These are phyloP conservation scores for Cryptoblepharus egeriae DNA, from an alignment of 2,797 vertebrate species.

Conservation along the genomic window DNA sequence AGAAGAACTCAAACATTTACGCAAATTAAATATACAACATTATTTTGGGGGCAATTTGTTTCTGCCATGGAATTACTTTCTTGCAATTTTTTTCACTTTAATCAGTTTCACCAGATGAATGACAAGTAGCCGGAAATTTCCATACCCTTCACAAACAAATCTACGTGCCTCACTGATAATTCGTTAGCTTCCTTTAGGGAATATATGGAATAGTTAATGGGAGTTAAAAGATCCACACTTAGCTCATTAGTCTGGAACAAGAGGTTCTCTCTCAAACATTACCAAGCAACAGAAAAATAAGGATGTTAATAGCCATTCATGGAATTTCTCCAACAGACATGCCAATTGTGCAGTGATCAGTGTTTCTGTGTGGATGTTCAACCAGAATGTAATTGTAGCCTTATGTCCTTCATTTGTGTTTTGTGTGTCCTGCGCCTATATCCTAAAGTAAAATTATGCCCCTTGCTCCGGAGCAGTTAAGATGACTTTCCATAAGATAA, in stretches of 20 bases:
- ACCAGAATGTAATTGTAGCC: not conserved
- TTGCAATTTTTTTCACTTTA: conserved; percentile 22
- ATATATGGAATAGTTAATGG: conserved; percentile 5
- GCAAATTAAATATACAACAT: conserved; percentile 36
- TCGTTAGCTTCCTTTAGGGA: conserved; percentile 19
- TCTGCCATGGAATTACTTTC: conserved; percentile 41
- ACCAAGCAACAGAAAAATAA: conserved; percentile 75
- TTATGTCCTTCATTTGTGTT: not conserved
- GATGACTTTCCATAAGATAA: too few relatives aligned
- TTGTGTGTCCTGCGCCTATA: not conserved
- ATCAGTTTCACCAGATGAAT: not conserved
- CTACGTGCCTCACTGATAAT: not conserved
- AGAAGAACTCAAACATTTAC: conserved; percentile 22
- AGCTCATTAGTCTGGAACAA: conserved; percentile 40
- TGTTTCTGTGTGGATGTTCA: conserved; percentile 11
- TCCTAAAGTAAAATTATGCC: too few relatives aligned
- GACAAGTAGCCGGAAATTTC: not conserved
- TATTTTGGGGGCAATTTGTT: conserved; percentile 35
- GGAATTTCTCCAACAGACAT: conserved; percentile 56
- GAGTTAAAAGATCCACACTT: conserved; percentile 1
- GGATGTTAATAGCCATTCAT: conserved; percentile 71
- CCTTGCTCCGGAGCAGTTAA: too few relatives aligned
- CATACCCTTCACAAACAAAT: conserved; percentile 7
- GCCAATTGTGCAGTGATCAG: conserved; percentile 43
- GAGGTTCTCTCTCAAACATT: conserved; percentile 53